Percentiles rank a stretch among this genome's conserved stretches.
Conservation (phyloP, 2,888 invertebrate species). For the Candidula unifasciata region DNA sequence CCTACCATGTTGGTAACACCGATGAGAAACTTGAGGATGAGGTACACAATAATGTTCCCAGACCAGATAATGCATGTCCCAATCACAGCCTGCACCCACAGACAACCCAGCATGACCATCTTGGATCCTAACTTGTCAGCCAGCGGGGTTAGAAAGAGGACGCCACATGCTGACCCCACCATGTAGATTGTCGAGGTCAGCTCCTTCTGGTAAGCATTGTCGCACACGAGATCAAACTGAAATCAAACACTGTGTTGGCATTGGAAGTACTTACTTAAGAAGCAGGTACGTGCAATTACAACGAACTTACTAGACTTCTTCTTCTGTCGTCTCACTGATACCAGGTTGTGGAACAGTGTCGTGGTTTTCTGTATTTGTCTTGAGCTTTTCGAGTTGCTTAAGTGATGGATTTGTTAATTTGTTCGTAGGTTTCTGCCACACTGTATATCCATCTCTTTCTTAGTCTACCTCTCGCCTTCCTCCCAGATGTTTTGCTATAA, state of each 20-base stretch:
- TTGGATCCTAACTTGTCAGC: slow-evolving; percentile 69
- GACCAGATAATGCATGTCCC: slow-evolving; percentile 62
- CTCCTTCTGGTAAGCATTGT: slow-evolving; percentile 63
- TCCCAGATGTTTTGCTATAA: too few species aligned
- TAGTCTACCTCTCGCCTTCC: too few species aligned
- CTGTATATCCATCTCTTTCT: too few species aligned
- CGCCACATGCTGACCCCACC: slow-evolving; percentile 66
- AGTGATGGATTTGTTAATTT: too few species aligned
- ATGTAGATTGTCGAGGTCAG: slow-evolving; percentile 70
- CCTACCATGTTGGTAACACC: slow-evolving; percentile 69
- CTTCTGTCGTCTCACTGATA: too few species aligned
- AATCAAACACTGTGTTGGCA: neutral
- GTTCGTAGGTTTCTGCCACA: too few species aligned
- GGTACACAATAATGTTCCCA: slow-evolving; percentile 60
- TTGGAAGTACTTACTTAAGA: neutral
- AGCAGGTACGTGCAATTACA: neutral
- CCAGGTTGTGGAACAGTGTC: too few species aligned
- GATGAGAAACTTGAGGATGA: slow-evolving; percentile 65
- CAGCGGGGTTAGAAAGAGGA: slow-evolving; percentile 65
- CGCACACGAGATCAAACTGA: slow-evolving; percentile 72
- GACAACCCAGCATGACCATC: slow-evolving; percentile 59
- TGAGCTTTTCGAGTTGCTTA: too few species aligned
- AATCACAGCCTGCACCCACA: slow-evolving; percentile 64
- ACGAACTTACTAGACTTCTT: too few species aligned
- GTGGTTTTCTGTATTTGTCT: too few species aligned